Conservation (phyloP, 2,113 vertebrate genomes). For the Motacilla tschutschensis region DNA sequence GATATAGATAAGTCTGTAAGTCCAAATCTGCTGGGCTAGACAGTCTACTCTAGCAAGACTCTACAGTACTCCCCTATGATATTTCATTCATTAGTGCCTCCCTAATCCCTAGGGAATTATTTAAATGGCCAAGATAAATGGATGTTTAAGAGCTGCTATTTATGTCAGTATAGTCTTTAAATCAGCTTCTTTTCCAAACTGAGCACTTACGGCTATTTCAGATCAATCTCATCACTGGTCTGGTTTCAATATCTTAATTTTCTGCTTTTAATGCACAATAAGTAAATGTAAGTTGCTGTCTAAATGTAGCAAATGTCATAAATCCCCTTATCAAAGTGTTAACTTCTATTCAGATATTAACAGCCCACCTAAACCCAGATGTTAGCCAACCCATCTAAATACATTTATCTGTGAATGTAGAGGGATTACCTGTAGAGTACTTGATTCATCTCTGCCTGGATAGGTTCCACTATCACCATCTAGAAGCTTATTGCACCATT, state of each 20-base stretch:
- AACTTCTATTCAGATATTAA: neutral
- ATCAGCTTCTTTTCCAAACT: neutral
- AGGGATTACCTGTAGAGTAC: neutral
- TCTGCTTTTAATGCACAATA: neutral
- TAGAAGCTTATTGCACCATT: neutral
- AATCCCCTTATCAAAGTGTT: neutral
- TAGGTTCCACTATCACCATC: neutral
- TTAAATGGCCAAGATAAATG: neutral
- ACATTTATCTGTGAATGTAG: neutral
- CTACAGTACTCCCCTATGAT: neutral
- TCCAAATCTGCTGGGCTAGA: neutral
- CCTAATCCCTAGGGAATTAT: neutral
- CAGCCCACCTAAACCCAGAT: too few relatives aligned
- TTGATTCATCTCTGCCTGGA: neutral
- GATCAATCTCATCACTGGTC: neutral
- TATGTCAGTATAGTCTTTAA: neutral
- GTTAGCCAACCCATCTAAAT: neutral
- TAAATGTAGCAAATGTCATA: neutral
- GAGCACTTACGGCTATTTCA: neutral
- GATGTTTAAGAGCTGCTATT: neutral
- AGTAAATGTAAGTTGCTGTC: neutral
- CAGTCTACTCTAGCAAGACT: neutral
- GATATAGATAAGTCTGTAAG: neutral
- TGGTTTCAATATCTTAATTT: neutral
- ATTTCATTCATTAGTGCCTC: neutral